Percentiles rank a stretch among this genome's conserved stretches.
Conservation (phyloP, 2,797 vertebrate species). For the Myotis pilosus region DNA sequence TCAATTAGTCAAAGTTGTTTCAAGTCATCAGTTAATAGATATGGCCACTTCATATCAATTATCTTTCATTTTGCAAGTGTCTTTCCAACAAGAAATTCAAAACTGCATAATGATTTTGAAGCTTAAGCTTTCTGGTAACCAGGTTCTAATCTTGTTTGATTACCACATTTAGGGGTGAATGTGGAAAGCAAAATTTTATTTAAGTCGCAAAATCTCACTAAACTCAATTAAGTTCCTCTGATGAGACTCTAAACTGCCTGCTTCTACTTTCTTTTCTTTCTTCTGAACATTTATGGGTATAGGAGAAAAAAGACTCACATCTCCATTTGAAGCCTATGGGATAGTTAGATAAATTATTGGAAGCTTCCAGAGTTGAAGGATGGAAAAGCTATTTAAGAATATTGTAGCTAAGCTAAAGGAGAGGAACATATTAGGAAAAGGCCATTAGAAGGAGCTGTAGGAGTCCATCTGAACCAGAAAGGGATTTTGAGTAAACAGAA, state of each 20-base stretch:
- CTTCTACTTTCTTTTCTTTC: not conserved
- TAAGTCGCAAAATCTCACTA: slow-evolving; percentile 21
- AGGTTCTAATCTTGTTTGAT: slow-evolving; percentile 3
- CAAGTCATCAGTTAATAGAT: not conserved
- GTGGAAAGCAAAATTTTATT: slow-evolving; percentile 34
- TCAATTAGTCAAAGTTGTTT: not conserved
- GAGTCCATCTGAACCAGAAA: not conserved
- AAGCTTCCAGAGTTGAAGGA: not conserved
- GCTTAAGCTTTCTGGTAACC: not conserved
- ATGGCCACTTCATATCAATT: not conserved
- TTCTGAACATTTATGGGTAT: not conserved
- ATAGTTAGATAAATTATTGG: not conserved
- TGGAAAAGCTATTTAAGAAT: not conserved
- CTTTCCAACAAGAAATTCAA: slow-evolving; percentile 39
- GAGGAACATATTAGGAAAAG: not conserved
- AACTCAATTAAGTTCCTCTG: not conserved
- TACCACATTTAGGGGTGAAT: not conserved
- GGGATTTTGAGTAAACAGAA: not conserved
- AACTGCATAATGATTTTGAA: not conserved
- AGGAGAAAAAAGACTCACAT: not conserved
- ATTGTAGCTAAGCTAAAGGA: not conserved
- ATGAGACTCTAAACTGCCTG: not conserved
- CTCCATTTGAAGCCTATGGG: not conserved
- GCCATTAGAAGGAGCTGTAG: not conserved
- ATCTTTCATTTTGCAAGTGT: slow-evolving; percentile 31